Conservation (phyloP, 1,140 invertebrate species). For the Stenopsyche tienmushanensis region DNA sequence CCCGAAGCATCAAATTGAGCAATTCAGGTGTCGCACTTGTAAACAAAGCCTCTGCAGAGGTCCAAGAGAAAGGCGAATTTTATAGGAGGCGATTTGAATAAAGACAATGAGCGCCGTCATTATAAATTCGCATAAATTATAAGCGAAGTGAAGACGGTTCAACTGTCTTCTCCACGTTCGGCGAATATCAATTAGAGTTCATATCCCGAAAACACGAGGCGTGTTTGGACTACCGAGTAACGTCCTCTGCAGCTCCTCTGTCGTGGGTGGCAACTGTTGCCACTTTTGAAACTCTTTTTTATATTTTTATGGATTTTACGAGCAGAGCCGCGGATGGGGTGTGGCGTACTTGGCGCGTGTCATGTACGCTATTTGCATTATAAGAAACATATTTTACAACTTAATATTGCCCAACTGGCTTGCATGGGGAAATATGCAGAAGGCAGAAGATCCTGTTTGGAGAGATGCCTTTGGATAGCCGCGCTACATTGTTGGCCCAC, state of each 20-base stretch:
- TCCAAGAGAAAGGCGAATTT: constrained; percentile 1
- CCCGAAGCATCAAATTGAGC: no score
- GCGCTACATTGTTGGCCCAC: no score
- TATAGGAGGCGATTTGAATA: constrained; percentile 10
- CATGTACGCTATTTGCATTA: no score
- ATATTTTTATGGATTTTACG: no score
- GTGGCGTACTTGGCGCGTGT: neutral
- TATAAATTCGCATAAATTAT: constrained; percentile 28
- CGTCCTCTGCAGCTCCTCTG: neutral
- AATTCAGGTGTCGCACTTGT: neutral
- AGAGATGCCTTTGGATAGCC: no score
- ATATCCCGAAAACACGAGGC: constrained; percentile 15
- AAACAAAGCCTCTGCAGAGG: neutral
- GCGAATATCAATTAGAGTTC: constrained; percentile 2
- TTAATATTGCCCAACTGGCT: no score
- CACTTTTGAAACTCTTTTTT: no score
- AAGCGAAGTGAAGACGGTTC: neutral
- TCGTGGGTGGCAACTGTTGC: constrained; percentile 13
- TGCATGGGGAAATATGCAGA: no score
- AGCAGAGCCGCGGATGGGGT: neutral
- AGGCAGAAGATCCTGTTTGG: no score
- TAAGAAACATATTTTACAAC: no score
- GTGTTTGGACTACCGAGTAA: neutral
- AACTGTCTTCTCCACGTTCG: neutral
- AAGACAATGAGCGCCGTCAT: constrained; percentile 17